Evolutionary conservation across 2,888 invertebrate genomes (phyloP), one percentile per base, ranked within the genome.

Genomic region (Pherbina coryleti): DNA sequence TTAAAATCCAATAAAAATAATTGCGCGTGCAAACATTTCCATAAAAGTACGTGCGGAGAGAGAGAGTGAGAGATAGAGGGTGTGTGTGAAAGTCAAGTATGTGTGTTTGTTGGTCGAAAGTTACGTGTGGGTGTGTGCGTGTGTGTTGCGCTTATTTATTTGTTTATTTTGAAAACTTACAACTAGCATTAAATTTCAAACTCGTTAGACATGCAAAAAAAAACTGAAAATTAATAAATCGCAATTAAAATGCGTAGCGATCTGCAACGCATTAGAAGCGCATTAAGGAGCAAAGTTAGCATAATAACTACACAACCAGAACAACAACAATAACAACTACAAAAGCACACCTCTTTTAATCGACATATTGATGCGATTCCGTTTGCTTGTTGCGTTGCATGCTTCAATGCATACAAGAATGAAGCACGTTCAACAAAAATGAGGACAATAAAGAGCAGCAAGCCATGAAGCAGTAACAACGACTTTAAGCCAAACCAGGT

Each of bases 1-100:
- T 66, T 66, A 66, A 66, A 66, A 66, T 66, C 34, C 64, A 66
- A 66, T 66, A 66, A 66, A 66, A 66, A n/a, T 66, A 31, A 66
- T 66, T 31, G 64, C 64, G 34, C 64, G 64, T 37, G 64, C 64
- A 66, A 66, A 34, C 34, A 66, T 60, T 60, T 60, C 28, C 17
- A 60, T 60, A 60, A 44, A 44, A 11, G 44, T 44, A 44, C 44
- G 11, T 14, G 44, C 11, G 11, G 14, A 11, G 44, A 31, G 31
- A 5, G n/a, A n/a, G n/a, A n/a, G n/a, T n/a, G n/a, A n/a, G n/a
- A n/a, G n/a, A n/a, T n/a, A n/a, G 37, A 8, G 5, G 53, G n/a
- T 51, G 51, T 51, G 7, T 51, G 51, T 51, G 51, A 4, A 31
- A 31, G 31, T 31, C 31, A 31, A 31, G 31, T 31, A 5, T 17